Base-by-base conservation (phyloP, 1,140 invertebrate genomes). In the Meteorus sp. region DNA sequence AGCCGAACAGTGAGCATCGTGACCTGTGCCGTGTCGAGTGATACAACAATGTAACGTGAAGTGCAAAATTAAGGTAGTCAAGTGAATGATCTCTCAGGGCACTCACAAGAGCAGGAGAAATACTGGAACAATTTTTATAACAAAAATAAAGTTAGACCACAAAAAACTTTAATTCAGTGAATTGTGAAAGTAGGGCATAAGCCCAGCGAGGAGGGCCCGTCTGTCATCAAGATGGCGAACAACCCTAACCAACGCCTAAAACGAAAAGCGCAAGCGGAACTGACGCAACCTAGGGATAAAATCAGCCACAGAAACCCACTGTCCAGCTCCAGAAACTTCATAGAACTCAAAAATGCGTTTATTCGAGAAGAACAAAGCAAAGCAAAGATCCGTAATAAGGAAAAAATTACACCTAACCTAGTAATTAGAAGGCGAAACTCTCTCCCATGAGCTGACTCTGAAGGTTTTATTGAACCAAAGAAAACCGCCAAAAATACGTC, bases 201-300 rank as follows among this genome's bases (percentile, higher is more conserved):
- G n/a, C n/a, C n/a, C n/a, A n/a, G n/a, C n/a, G n/a, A n/a, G n/a
- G n/a, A n/a, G n/a, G n/a, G n/a, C n/a, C n/a, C n/a, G n/a, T n/a
- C n/a, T n/a, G n/a, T n/a, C n/a, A n/a, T n/a, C n/a, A 39, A 39
- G 35, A 39, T 39, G 35, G 35, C 35, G n/a, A 15, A n/a, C 35
- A 39, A 39, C 35, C n/a, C n/a, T 15, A 39, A n/a, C n/a, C n/a
- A n/a, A n/a, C n/a, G 9, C 35, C 35, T 39, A 39, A 39, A 39
- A 39, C 35, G 35, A 9, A 39, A 39, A 39, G 35, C 35, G 17
- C n/a, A n/a, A 9, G 35, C 35, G n/a, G 35, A 39, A 15, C 6
- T n/a, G 5, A 1, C 35, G 6, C 4, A n/a, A 39, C 2, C 35
- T 39, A 11, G 17, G 5, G 35, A 39, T 15, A 39, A 39, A 9